These are phyloP conservation scores for Perca flavescens DNA, from an alignment of 2,113 vertebrate genomes.

Conservation along the genomic window DNA sequence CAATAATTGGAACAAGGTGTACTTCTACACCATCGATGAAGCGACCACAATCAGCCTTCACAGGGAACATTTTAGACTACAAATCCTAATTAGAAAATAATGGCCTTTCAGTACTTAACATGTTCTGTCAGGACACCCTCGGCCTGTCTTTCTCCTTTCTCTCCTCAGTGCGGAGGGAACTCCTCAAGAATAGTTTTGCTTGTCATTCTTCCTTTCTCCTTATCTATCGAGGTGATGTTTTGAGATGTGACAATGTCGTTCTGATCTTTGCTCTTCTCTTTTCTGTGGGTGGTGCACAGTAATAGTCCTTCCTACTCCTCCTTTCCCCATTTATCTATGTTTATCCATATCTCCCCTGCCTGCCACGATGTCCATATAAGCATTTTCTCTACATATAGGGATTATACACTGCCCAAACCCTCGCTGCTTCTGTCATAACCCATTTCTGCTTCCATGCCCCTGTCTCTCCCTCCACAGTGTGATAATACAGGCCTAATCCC, in stretches of 20 bases:
- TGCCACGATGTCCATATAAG: neutral
- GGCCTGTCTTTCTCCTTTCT: neutral
- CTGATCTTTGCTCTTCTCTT: constrained; percentile 22
- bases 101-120: constrained; percentile 37
- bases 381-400: constrained; percentile 32
- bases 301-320: neutral
- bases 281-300: neutral
- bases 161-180: constrained; percentile 4
- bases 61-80: constrained; percentile 44
- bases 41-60: constrained; percentile 46
- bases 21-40: constrained; percentile 55
- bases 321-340: neutral
- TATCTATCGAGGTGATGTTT: constrained; percentile 1
- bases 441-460: constrained; percentile 49
- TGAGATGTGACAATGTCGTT: constrained; percentile 1
- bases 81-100: constrained; percentile 70
- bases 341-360: neutral
- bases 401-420: constrained; percentile 46
- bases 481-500: constrained; percentile 81
- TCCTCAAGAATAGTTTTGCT: neutral
- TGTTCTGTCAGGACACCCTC: constrained; percentile 37
- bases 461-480: constrained; percentile 64
- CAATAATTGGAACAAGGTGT: constrained; percentile 73
- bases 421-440: constrained; percentile 55
- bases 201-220: neutral